phyloP scores from a whole-genome alignment of 2,797 vertebrate genomes.

The Arctocebus calabarensis region DNA sequence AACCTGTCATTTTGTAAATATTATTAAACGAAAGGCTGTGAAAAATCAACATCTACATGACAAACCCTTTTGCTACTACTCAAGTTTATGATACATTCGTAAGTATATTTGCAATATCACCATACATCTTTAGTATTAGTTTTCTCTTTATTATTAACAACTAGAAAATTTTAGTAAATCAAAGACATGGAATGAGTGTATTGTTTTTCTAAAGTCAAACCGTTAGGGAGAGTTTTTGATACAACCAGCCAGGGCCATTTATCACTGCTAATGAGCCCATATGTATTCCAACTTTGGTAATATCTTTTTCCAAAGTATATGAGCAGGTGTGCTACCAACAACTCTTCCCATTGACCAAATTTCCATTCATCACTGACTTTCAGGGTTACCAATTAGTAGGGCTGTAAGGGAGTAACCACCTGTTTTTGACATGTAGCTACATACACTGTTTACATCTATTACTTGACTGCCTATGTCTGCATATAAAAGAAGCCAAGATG shows the following conservation, averaged over 20 bases:
- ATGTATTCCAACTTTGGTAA: neutral
- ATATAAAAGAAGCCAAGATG: neutral
- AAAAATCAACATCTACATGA: neutral
- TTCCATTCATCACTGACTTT: neutral
- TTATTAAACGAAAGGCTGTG: neutral
- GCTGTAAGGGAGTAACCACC: neutral
- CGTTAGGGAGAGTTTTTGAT: neutral
- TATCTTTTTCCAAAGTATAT: neutral
- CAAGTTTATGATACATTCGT: neutral
- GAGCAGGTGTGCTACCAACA: neutral
- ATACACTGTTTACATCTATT: neutral
- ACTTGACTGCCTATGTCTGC: neutral
- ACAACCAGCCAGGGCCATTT: neutral
- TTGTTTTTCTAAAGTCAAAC: neutral
- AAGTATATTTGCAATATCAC: neutral
- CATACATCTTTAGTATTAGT: neutral
- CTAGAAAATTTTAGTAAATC: neutral
- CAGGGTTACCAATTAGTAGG: neutral
- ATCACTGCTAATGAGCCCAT: neutral
- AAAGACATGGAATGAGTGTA: neutral
- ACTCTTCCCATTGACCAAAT: neutral
- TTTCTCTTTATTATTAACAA: neutral
- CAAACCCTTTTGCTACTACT: neutral
- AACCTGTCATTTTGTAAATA: neutral
- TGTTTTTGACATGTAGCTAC: neutral